A percentile compares a stretch with the other conserved stretches of the same genome.
Evolutionary conservation across 2,888 invertebrate genomes (phyloP).

Genomic region (Parnassius glacialis): DNA sequence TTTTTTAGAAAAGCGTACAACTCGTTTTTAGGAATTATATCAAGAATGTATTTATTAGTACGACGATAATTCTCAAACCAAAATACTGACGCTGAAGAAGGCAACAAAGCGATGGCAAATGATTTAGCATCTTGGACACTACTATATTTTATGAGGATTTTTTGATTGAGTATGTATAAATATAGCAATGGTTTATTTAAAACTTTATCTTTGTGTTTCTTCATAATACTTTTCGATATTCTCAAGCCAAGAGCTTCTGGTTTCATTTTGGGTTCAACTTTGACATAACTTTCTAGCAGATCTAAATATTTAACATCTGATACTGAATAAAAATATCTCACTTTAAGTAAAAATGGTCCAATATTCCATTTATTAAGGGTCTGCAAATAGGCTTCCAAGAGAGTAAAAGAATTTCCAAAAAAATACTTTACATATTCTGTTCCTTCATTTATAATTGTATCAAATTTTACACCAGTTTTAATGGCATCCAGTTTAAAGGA

Average conservation of each 20-base stretch:
- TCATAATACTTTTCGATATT: slow-evolving; percentile 43
- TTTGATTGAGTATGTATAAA: slow-evolving; percentile 38
- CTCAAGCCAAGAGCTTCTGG: slow-evolving; percentile 38
- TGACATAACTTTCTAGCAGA: slow-evolving; percentile 43
- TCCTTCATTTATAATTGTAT: slow-evolving; percentile 14
- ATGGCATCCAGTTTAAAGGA: slow-evolving; percentile 46
- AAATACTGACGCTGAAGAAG: slow-evolving; percentile 36
- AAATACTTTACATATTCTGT: slow-evolving; percentile 35
- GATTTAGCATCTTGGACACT: slow-evolving; percentile 45
- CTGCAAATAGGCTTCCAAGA: slow-evolving; percentile 38
- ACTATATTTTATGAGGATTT: slow-evolving; percentile 39
- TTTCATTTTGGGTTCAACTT: slow-evolving; percentile 7
- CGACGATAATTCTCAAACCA: slow-evolving; percentile 44
- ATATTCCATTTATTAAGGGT: background rate
- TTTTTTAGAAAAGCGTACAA: slow-evolving; percentile 45
- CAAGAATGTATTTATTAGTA: slow-evolving; percentile 41
- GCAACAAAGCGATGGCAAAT: slow-evolving; percentile 41
- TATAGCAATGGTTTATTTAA: slow-evolving; percentile 44
- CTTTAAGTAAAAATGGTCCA: slow-evolving; percentile 27
- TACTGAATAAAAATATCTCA: slow-evolving; percentile 39
- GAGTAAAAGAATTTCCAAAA: slow-evolving; percentile 44
- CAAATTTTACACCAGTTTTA: slow-evolving; percentile 21
- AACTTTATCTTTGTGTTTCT: slow-evolving; percentile 50
- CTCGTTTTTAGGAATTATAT: slow-evolving; percentile 43
- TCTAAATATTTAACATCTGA: slow-evolving; percentile 46